These are phyloP conservation scores for Solea solea DNA, from an alignment of 2,113 vertebrate genomes.

Conservation along the genomic window DNA sequence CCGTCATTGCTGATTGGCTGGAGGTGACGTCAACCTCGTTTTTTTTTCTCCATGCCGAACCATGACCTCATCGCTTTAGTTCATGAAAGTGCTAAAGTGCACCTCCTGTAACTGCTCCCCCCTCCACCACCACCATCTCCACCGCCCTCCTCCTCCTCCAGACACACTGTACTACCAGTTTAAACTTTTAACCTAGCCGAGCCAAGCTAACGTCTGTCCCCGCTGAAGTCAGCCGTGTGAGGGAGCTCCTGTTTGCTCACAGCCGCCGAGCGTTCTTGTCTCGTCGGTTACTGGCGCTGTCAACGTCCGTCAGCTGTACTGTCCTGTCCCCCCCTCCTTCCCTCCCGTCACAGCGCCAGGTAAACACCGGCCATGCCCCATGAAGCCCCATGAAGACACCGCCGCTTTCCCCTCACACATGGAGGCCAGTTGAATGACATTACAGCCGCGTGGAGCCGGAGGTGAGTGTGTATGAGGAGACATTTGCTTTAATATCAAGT, in stretches of 20 bases:
- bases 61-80: slow-evolving; percentile 90
- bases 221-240: slow-evolving; percentile 25
- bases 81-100: slow-evolving; percentile 85
- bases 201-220: slow-evolving; percentile 55
- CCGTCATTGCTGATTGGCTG: slow-evolving; percentile 88
- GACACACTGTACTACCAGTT: slow-evolving; percentile 10
- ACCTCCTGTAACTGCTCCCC: slow-evolving; percentile 70
- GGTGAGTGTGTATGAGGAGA: slow-evolving; percentile 63
- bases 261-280: slow-evolving; percentile 31
- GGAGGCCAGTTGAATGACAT: slow-evolving; percentile 55
- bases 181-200: slow-evolving; percentile 44
- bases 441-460: slow-evolving; percentile 56
- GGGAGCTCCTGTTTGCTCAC: slow-evolving; percentile 6
- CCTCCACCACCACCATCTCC: neutral
- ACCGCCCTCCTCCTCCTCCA: neutral
- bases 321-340: neutral
- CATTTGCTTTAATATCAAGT: neutral
- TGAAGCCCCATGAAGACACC: slow-evolving; percentile 47
- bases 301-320: slow-evolving; percentile 60
- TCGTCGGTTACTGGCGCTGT: slow-evolving; percentile 61
- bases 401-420: slow-evolving; percentile 45
- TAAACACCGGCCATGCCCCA: slow-evolving; percentile 61
- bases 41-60: slow-evolving; percentile 70
- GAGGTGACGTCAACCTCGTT: slow-evolving; percentile 87
- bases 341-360: slow-evolving; percentile 50